Conservation (phyloP, 2,888 invertebrate species). For the Parasteatoda lunata region DNA sequence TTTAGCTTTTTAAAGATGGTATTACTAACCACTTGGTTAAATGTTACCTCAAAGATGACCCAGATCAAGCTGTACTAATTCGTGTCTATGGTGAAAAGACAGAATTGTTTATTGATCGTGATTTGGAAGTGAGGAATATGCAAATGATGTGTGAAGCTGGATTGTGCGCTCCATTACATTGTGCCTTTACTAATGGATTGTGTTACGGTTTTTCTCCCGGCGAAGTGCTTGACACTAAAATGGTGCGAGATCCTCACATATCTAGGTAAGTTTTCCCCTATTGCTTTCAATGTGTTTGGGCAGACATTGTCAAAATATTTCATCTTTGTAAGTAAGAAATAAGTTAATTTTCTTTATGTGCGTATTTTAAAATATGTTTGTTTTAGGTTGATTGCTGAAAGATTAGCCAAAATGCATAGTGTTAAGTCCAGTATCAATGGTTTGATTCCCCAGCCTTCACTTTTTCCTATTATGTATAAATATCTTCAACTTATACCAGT, state of each 20-base stretch:
- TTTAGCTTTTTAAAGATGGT: slow-evolving; percentile 91
- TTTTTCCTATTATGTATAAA: slow-evolving; percentile 84
- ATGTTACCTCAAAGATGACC: slow-evolving; percentile 78
- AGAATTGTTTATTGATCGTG: slow-evolving; percentile 91
- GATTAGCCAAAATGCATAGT: slow-evolving; percentile 80
- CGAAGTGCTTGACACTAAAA: slow-evolving; percentile 81
- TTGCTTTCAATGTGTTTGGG: neutral
- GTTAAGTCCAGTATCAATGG: slow-evolving; percentile 74
- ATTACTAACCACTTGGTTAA: slow-evolving; percentile 94
- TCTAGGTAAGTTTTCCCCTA: slow-evolving; percentile 32
- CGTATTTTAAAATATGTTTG: too few relatives aligned
- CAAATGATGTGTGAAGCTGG: slow-evolving; percentile 82
- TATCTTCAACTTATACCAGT: slow-evolving; percentile 72
- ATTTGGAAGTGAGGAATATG: slow-evolving; percentile 79
- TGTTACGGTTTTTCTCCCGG: slow-evolving; percentile 89
- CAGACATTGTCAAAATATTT: too few relatives aligned
- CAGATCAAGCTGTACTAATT: slow-evolving; percentile 84
- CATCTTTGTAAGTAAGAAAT: too few relatives aligned
- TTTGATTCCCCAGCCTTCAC: slow-evolving; percentile 77
- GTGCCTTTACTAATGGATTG: slow-evolving; percentile 93
- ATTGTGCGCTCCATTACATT: slow-evolving; percentile 89
- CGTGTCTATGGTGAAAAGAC: slow-evolving; percentile 95
- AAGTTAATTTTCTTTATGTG: too few relatives aligned
- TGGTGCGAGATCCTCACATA: slow-evolving; percentile 76
- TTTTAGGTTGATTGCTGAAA: slow-evolving; percentile 79